Base-by-base conservation (phyloP, 2,888 invertebrate genomes). In the Galerucella pusilla region DNA sequence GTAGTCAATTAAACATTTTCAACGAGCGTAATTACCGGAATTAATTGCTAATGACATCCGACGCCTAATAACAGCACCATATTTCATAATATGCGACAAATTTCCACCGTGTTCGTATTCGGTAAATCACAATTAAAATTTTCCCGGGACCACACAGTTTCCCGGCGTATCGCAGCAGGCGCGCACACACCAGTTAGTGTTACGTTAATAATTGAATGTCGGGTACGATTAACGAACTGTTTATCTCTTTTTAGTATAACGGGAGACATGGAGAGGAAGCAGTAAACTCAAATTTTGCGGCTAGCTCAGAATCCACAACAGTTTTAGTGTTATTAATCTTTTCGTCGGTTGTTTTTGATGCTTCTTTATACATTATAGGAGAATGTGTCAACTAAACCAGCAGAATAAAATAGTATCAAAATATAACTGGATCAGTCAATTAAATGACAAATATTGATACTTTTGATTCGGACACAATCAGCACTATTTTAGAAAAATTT, bases 151-250 rank as follows among this genome's bases (percentile, higher is more conserved):
- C 85, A 28, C 64, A 65, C 10, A 16, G 46, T 4, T 45, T n/a
- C 63, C 42, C 63, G 9, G 12, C 63, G 35, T 35, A 81, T 79
- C 77, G 83, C 79, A 81, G 81, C 80, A 83, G 81, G 82, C 83
- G 82, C 2, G 82, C 83, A 81, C 2, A 46, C 81, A 79, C 79
- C 80, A 82, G 84, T 85, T 85, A 85, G 85, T 85, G 84, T 84
- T 85, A 83, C 83, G 85, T 86, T 85, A 87, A 87, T 87, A 87
- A 87, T 86, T 86, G 85, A 87, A 85, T 84, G 86, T 87, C 86
- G 84, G 83, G 80, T 83, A 83, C 84, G 86, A 87, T 87, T 86
- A 81, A 84, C 82, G 82, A 82, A 85, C 84, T 83, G 84, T 83
- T 84, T 83, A n/a, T 60, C 46, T 59, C 67, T 66, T 16, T 49